Base-by-base conservation (phyloP, 2,888 invertebrate genomes). In the Troglohyphantes excavatus region DNA sequence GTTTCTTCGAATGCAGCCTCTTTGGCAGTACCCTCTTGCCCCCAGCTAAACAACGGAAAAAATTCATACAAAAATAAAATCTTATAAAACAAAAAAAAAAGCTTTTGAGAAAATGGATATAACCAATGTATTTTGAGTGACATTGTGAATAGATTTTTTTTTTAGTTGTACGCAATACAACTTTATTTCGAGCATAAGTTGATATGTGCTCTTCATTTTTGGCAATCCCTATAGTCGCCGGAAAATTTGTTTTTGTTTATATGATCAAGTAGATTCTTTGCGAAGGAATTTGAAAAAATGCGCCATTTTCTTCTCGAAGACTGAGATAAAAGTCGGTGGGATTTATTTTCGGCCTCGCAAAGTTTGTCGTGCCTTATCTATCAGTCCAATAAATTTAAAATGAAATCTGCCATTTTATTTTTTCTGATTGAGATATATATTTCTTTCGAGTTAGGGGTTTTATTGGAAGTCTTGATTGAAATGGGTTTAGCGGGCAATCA, bases 111-210 rank as follows among this genome's bases (percentile, higher is more conserved):
- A 78, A 78, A 78, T 67, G 65, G 78, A 78, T 78, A 46, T 78
- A 65, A 63, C 26, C 63, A 78, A 78, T 78, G 33, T 67, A 78
- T 78, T 78, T 78, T 78, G 78, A 67, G 65, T 78, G 78, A 78
- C 78, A 39, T 46, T 33, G 19, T 39, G 26, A 65, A 78, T 65
- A 21, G 65, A 65, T 65, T 78, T 65, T 65, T 78, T 65, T 65
- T 65, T 39, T 23, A 78, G 67, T 39, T n/a, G 26, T 26, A 21
- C 43, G 43, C 26, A 78, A 78, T 23, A 61, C 29, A 29, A 59
- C 75, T 76, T 61, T 61, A 76, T 59, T 76, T 33, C 29, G 21
- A 39, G 29, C 29, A 76, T 59, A 61, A 33, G 21, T 29, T 21
- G 23, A 29, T 21, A 17, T 76, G 53, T 17, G 17, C 46, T 75